A percentile compares a stretch with the other conserved stretches of the same genome.
Evolutionary conservation across 2,888 invertebrate species (phyloP).

Genomic region (Stenolophus ochropezus): DNA sequence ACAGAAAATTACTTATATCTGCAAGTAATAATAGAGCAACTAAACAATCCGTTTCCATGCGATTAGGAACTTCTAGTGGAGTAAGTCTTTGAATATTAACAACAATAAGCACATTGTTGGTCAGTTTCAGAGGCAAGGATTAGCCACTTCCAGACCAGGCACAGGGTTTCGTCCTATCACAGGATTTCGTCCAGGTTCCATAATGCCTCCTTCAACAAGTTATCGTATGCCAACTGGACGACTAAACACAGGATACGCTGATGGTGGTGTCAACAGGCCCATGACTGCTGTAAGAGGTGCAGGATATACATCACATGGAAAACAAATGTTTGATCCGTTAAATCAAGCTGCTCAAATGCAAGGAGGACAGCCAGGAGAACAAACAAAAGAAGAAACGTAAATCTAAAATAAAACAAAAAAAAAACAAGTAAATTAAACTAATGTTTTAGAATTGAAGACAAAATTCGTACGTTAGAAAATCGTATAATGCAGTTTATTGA

Average conservation of each 20-base stretch:
- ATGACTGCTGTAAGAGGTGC: conserved; percentile 98
- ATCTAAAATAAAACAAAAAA: conserved; percentile 62
- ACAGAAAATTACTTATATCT: conserved; percentile 53
- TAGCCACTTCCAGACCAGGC: conserved; percentile 66
- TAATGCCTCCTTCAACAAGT: conserved; percentile 57
- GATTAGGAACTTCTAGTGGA: conserved; percentile 76
- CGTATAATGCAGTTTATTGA: conserved; percentile 93
- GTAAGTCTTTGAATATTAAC: conserved; percentile 68
- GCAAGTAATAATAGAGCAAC: conserved; percentile 68
- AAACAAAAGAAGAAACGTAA: conserved; percentile 87
- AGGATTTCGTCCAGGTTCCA: conserved; percentile 64
- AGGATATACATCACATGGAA: conserved; percentile 90
- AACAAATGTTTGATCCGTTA: conserved; percentile 84
- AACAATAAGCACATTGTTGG: neutral
- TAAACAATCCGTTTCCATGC: conserved; percentile 75
- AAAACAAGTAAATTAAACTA: neutral
- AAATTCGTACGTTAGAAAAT: conserved; percentile 90
- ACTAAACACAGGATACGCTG: conserved; percentile 72
- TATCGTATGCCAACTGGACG: conserved; percentile 65
- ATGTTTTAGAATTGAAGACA: conserved; percentile 87
- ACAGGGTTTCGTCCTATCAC: conserved; percentile 69
- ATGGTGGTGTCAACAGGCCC: conserved; percentile 78
- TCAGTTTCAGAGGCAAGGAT: conserved; percentile 67
- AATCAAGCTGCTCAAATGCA: conserved; percentile 78
- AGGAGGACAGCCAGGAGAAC: conserved; percentile 78